Percentiles rank a stretch among this genome's conserved stretches.
Evolutionary conservation across 2,888 invertebrate species (phyloP).

Genomic region (Eristalinus sepulchralis): DNA sequence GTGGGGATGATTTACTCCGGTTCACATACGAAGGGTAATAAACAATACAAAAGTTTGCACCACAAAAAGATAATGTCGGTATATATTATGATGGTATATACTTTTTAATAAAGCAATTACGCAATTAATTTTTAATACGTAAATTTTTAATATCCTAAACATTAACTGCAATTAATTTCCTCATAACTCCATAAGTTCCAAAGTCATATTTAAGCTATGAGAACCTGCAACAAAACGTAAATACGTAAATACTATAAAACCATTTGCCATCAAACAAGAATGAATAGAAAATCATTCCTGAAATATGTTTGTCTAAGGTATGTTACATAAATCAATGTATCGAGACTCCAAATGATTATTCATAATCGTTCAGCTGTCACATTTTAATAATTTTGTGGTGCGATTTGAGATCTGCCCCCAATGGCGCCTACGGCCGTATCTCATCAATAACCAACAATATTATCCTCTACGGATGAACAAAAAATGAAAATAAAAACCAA

Average conservation of each 20-base stretch:
- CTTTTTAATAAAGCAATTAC: too few species aligned
- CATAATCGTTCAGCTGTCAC: conserved; percentile 79
- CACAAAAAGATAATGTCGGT: too few species aligned
- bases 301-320: conserved; percentile 61
- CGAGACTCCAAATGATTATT: conserved; percentile 75
- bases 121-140: background rate
- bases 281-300: conserved; percentile 45
- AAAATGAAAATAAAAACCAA: conserved; percentile 36
- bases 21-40: too few species aligned
- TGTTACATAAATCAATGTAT: conserved; percentile 73
- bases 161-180: conserved; percentile 12
- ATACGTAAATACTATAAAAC: conserved; percentile 24
- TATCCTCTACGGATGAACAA: conserved; percentile 62
- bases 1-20: too few species aligned
- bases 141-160: background rate
- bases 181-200: background rate
- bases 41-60: too few species aligned
- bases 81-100: too few species aligned
- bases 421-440: conserved; percentile 77
- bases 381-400: conserved; percentile 79
- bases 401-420: conserved; percentile 77
- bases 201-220: background rate
- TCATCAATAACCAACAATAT: conserved; percentile 77
- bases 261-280: conserved; percentile 26
- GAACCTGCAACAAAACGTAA: conserved; percentile 26